Conservation (phyloP, 1,140 invertebrate species). For the Maniola jurtina region DNA sequence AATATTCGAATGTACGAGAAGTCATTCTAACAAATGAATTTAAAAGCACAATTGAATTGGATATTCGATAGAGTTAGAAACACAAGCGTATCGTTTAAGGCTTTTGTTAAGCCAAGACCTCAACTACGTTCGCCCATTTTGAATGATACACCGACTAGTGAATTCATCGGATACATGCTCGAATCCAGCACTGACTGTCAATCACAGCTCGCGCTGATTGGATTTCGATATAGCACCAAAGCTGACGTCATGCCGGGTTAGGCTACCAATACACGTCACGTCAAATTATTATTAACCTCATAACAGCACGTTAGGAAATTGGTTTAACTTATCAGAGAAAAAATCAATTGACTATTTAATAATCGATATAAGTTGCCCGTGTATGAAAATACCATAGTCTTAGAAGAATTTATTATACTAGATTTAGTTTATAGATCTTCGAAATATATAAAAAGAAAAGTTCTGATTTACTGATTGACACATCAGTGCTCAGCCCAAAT, state of each 20-base stretch:
- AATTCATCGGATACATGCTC: conserved; percentile 40
- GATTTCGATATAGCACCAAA: conserved; percentile 69
- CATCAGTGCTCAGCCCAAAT: too few species aligned
- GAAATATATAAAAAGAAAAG: too few species aligned
- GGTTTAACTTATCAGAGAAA: not conserved
- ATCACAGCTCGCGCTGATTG: conserved; percentile 67
- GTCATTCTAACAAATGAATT: not conserved
- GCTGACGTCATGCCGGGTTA: conserved; percentile 45
- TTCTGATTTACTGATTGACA: too few species aligned
- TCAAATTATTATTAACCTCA: not conserved
- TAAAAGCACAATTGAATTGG: not conserved
- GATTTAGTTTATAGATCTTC: too few species aligned
- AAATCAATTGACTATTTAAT: too few species aligned
- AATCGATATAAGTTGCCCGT: too few species aligned
- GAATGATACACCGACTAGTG: conserved; percentile 41
- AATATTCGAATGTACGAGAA: too few species aligned
- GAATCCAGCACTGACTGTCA: conserved; percentile 55
- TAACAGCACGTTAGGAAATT: not conserved
- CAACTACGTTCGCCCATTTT: conserved; percentile 39
- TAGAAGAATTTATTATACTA: too few species aligned
- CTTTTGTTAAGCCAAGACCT: conserved; percentile 43
- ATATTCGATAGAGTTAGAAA: conserved; percentile 11
- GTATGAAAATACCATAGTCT: too few species aligned
- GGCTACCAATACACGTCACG: not conserved
- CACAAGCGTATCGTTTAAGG: conserved; percentile 29